Evolutionary conservation across 1,140 invertebrate genomes (phyloP).

Genomic region (Drosophila hydei): DNA sequence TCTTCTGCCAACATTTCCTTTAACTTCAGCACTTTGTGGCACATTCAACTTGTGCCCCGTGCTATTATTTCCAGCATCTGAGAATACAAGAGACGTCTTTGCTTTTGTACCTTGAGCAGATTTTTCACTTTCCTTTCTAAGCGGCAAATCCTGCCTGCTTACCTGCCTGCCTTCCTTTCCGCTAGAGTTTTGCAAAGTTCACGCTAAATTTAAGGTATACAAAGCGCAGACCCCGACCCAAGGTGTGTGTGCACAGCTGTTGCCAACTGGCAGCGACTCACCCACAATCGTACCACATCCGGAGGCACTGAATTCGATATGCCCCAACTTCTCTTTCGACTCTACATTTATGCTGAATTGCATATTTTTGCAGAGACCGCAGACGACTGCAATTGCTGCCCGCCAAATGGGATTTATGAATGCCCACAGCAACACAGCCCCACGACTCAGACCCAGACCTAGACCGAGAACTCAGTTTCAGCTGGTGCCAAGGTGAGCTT

Average conservation of each 20-base stretch:
- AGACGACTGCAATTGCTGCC: constrained; percentile 50
- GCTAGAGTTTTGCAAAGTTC: constrained; percentile 45
- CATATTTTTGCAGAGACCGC: constrained; percentile 49
- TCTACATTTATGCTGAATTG: constrained; percentile 57
- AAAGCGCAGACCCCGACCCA: constrained; percentile 38
- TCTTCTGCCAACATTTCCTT: background rate
- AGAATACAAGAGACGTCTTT: constrained; percentile 44
- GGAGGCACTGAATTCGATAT: constrained; percentile 59
- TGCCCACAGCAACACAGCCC: constrained; percentile 16
- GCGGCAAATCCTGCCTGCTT: constrained; percentile 37
- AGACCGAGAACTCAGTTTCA: constrained; percentile 3
- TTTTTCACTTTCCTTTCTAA: constrained; percentile 64
- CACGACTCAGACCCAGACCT: constrained; percentile 7
- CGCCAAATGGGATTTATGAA: constrained; percentile 67
- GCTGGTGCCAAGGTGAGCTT: constrained; percentile 41
- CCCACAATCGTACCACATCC: constrained; percentile 42
- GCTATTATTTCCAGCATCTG: constrained; percentile 61
- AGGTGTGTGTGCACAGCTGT: constrained; percentile 69
- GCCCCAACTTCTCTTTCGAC: background rate
- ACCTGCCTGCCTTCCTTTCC: background rate
- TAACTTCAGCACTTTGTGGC: constrained; percentile 44
- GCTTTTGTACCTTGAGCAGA: constrained; percentile 21
- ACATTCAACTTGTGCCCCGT: constrained; percentile 46
- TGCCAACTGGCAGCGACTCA: constrained; percentile 42
- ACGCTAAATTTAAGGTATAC: constrained; percentile 73